phyloP scores from a whole-genome alignment of 1,140 invertebrate genomes.

The Ceratina australensis region DNA sequence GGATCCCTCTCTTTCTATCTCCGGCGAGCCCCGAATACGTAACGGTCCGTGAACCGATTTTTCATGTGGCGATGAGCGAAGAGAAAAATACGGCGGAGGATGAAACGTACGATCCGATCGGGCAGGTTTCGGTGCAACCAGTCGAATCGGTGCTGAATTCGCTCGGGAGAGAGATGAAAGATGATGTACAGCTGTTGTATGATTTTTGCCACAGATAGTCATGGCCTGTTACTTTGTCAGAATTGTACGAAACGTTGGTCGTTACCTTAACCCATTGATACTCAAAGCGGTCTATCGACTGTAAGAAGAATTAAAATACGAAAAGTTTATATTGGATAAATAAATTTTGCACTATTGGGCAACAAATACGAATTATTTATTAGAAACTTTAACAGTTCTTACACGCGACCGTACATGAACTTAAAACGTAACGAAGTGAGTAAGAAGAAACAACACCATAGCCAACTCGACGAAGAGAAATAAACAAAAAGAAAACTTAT shows the following conservation, averaged over 20 bases:
- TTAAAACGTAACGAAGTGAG: no score
- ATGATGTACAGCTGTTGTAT: neutral
- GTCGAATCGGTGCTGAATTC: conserved; percentile 1
- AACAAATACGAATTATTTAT: no score
- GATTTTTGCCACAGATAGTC: conserved; percentile 45
- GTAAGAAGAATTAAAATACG: no score
- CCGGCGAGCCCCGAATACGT: conserved; percentile 44
- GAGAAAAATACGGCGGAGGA: conserved; percentile 15
- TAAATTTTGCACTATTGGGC: no score
- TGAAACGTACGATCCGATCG: conserved; percentile 3
- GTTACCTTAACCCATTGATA: neutral
- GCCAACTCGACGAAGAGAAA: no score
- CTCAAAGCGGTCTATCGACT: neutral
- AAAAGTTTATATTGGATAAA: no score
- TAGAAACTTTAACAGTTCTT: no score
- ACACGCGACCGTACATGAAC: no score
- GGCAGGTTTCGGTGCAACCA: conserved; percentile 28
- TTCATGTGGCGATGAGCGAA: conserved; percentile 48
- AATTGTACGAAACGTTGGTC: conserved; percentile 55
- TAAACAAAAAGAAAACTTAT: no score
- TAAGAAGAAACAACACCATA: no score
- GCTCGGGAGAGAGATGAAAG: conserved; percentile 18
- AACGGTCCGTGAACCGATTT: conserved; percentile 63
- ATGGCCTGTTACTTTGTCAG: conserved; percentile 64
- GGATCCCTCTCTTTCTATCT: conserved; percentile 10